Conservation (phyloP, 30 jellyfish, hydroid and myxozoan species). For the Aurelia aurita complex sp. Pacific region DNA sequence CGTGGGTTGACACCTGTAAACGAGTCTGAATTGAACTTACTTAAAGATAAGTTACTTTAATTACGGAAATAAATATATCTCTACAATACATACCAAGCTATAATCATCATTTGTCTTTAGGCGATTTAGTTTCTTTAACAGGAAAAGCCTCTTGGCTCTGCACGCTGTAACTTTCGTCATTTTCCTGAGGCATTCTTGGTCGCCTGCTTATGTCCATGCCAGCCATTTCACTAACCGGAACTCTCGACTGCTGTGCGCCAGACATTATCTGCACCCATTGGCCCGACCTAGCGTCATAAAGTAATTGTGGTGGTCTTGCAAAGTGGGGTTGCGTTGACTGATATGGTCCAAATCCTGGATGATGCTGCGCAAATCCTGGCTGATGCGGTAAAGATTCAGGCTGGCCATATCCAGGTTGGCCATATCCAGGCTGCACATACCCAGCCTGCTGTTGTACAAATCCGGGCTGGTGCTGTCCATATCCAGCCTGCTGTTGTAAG, state of each 20-base stretch:
- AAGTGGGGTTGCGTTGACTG: background rate
- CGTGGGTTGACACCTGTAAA: too few relatives aligned
- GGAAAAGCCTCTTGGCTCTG: background rate
- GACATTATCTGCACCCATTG: too few relatives aligned
- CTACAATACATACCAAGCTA: too few relatives aligned
- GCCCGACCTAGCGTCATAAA: too few relatives aligned
- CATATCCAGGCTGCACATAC: background rate
- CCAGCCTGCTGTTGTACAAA: background rate
- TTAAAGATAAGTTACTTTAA: too few relatives aligned
- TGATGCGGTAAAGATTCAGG: background rate
- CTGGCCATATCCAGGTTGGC: background rate
- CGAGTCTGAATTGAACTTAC: too few relatives aligned
- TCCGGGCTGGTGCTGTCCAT: slow-evolving; percentile 1
- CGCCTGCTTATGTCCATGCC: background rate
- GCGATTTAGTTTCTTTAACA: background rate
- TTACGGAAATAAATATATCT: too few relatives aligned
- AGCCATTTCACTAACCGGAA: background rate
- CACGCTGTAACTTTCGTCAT: slow-evolving; percentile 5
- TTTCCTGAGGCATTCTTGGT: slow-evolving; percentile 17
- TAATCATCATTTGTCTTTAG: background rate
- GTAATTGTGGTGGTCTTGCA: too few relatives aligned
- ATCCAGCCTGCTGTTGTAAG: background rate
- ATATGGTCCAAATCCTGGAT: background rate
- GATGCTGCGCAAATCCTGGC: background rate
- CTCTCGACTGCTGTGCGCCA: too few relatives aligned